A percentile compares a stretch with the other conserved stretches of the same genome.
These are phyloP conservation scores for Cotesia congregata DNA, from an alignment of 2,888 invertebrate species.

Conservation along the genomic window DNA sequence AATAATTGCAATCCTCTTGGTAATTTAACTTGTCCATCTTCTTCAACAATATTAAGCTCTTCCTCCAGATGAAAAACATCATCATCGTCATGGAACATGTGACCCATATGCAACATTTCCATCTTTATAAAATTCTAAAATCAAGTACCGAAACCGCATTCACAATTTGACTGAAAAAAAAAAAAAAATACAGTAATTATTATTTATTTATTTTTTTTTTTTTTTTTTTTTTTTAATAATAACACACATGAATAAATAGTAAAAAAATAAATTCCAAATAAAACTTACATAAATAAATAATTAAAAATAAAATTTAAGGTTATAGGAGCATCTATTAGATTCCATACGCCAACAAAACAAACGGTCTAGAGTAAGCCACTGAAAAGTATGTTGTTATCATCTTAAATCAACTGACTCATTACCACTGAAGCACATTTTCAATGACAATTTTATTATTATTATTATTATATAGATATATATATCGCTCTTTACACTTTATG, in stretches of 20 bases:
- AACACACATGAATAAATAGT: background rate
- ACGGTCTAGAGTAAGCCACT: background rate
- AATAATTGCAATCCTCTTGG: conserved; percentile 69
- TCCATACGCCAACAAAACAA: background rate
- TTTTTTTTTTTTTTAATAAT: background rate
- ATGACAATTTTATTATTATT: background rate
- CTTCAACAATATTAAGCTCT: background rate
- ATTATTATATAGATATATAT: background rate
- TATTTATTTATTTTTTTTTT: no score
- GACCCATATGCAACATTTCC: background rate
- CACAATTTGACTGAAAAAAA: background rate
- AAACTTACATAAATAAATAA: background rate
- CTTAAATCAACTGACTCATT: background rate
- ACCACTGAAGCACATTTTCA: background rate
- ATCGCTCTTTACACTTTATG: background rate
- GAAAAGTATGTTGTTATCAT: background rate
- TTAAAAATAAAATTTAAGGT: background rate
- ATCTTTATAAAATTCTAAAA: background rate
- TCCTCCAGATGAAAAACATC: background rate
- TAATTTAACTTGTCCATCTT: conserved; percentile 46
- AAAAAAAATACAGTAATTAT: background rate
- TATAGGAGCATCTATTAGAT: background rate
- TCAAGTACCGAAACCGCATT: background rate
- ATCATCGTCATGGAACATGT: background rate
- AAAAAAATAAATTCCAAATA: background rate